A percentile compares a stretch with the other conserved stretches of the same genome.
Conservation (phyloP, 35 echinoderm and acorn worm species). For the Lytechinus pictus region DNA sequence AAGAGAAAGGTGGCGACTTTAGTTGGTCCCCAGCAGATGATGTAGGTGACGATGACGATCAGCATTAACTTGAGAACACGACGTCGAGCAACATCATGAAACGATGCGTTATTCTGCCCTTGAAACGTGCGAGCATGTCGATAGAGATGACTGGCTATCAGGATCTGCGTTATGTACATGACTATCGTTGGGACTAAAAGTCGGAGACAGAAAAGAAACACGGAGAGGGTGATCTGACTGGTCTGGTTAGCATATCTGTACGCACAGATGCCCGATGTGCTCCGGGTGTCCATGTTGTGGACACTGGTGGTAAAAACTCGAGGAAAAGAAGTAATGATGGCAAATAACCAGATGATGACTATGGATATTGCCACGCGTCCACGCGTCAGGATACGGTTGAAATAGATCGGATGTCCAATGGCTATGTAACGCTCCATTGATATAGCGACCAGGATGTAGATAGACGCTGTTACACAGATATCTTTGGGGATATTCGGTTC, state of each 20-base stretch:
- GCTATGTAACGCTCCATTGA: neutral
- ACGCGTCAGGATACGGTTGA: neutral
- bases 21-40: slow-evolving; percentile 19
- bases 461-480: neutral
- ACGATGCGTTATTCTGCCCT: neutral
- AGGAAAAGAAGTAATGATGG: neutral
- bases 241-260: neutral
- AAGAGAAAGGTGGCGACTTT: neutral
- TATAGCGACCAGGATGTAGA: neutral
- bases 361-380: neutral
- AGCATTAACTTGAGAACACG: slow-evolving; percentile 19
- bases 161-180: neutral
- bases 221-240: neutral
- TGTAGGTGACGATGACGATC: slow-evolving; percentile 3
- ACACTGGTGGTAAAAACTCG: neutral
- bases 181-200: neutral
- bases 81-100: slow-evolving; percentile 11
- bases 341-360: neutral
- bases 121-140: neutral
- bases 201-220: neutral
- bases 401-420: neutral
- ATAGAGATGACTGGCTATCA: neutral
- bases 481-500: neutral
- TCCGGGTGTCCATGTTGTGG: neutral
- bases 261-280: neutral